These are phyloP conservation scores for Galago senegalensis DNA, from an alignment of 2,797 vertebrate genomes.

Conservation along the genomic window DNA sequence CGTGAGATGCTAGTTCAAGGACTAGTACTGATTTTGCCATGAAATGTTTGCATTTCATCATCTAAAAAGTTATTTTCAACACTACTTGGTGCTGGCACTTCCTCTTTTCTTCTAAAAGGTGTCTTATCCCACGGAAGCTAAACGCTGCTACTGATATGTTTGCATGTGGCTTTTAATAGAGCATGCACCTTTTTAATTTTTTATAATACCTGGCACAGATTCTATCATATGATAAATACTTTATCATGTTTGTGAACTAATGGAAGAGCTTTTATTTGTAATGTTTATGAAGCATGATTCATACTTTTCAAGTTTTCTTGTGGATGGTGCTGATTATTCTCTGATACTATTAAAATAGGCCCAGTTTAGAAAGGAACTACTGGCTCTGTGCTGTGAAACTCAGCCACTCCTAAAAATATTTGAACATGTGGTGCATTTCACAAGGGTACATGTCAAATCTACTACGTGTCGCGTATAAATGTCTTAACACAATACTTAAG, in stretches of 20 bases:
- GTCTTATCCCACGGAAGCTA: not conserved
- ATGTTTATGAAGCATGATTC: not conserved
- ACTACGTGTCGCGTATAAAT: too few species aligned
- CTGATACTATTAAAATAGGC: not conserved
- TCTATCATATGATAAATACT: not conserved
- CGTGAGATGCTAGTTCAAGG: too few species aligned
- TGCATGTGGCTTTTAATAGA: not conserved
- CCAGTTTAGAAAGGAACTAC: not conserved
- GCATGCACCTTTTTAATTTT: not conserved
- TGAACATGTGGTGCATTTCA: not conserved
- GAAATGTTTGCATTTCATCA: not conserved
- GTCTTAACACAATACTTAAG: too few species aligned
- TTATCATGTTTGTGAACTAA: not conserved
- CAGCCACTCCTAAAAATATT: conserved; percentile 42
- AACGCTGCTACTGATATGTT: not conserved
- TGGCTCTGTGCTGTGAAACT: conserved; percentile 4
- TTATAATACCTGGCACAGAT: not conserved
- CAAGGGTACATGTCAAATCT: too few species aligned
- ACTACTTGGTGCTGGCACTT: not conserved
- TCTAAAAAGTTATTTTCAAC: not conserved
- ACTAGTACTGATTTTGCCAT: not conserved
- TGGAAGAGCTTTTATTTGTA: not conserved
- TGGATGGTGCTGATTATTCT: not conserved
- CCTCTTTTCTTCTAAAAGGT: not conserved
- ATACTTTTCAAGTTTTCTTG: not conserved